Evolutionary conservation across 2,888 invertebrate species (phyloP), one percentile per base, ranked within the genome.

Genomic region (Epinotia brunnichana): DNA sequence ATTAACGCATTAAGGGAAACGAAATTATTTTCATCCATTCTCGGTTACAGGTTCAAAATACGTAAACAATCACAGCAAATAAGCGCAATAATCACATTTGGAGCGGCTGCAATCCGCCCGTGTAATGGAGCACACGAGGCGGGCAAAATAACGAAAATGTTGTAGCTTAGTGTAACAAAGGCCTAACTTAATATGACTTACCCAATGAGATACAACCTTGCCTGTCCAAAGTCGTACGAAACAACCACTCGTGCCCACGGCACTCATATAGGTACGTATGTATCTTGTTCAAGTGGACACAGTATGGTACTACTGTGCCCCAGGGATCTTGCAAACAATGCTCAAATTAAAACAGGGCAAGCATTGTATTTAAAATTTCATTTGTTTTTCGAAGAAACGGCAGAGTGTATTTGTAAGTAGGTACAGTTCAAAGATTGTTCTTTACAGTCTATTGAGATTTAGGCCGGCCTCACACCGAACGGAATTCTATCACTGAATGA

Each of bases 291-390:
- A 57, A 60, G 29, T 61, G n/a, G 41, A 56, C 61, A 48, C 24
- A n/a, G n/a, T n/a, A 19, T 21, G 57, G 17, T 39, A 13, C 19
- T 44, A 63, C 56, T 56, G 21, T 61, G 56, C 72, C 61, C 19
- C 15, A 17, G 72, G 61, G 67, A 67, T 53, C 53, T 17, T 44
- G n/a, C 44, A 68, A 44, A 72, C 72, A 68, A 62, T 68, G 62
- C 48, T 24, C 35, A 48, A 72, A 68, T 72, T 68, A 72, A 72
- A 68, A 61, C 61, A 67, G 53, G 21, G 56, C 41, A 64, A 62
- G 70, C 66, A 48, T 54, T 71, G 71, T 61, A 62, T 29, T 60
- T 29, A 29, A 60, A 66, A 29, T 39, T 61, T n/a, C 11, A 29
- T 54, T 59, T 53, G 24, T 13, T 57, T 54, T 64, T 39, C 54